phyloP scores from a whole-genome alignment of 2,113 vertebrate genomes.

The Emydocephalus ijimae region DNA sequence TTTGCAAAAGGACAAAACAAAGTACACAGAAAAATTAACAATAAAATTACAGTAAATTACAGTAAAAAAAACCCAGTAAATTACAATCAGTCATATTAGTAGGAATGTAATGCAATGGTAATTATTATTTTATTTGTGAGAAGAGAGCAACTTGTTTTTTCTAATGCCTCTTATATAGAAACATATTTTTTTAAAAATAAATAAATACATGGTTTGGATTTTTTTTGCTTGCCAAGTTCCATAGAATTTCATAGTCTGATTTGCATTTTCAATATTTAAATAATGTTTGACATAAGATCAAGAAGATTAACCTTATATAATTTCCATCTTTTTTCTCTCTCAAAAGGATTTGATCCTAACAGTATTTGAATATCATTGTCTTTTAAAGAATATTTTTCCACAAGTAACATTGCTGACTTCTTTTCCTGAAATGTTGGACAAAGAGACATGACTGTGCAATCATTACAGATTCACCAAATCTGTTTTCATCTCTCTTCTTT shows the following conservation, averaged over 20 bases:
- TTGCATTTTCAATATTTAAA: not conserved
- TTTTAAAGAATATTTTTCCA: not conserved
- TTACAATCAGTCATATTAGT: not conserved
- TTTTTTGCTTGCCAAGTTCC: not conserved
- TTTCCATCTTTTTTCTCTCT: not conserved
- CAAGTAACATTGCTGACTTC: not conserved
- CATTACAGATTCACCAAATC: not conserved
- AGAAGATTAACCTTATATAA: not conserved
- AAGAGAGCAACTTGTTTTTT: not conserved
- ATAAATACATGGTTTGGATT: not conserved
- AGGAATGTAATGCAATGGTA: not conserved
- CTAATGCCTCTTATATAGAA: not conserved
- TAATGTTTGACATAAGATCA: not conserved
- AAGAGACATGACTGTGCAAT: not conserved
- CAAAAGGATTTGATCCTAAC: not conserved
- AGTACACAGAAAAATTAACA: fast-evolving
- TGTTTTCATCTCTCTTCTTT: not conserved
- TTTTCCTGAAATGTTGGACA: not conserved
- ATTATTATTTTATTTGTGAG: not conserved
- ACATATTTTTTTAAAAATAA: not conserved
- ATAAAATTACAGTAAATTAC: too few species aligned
- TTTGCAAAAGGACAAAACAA: not conserved
- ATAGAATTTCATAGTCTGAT: not conserved
- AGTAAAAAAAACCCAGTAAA: too few species aligned
- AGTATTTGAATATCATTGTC: too few species aligned